Evolutionary conservation across 2,113 vertebrate genomes (phyloP), one percentile per base, ranked within the genome.

Genomic region (Deroptyus accipitrinus): DNA sequence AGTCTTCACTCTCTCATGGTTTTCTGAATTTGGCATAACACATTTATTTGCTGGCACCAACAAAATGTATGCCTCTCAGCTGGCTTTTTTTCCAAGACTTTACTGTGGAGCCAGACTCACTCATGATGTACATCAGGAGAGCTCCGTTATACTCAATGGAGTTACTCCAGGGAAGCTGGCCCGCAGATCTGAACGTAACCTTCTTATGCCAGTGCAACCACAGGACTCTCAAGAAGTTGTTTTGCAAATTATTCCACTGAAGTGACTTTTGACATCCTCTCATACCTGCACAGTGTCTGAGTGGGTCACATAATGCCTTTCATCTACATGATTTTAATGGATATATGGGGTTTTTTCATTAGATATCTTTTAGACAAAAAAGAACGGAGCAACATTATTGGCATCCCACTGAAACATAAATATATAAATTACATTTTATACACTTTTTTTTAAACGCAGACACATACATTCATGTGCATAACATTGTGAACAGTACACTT

Each of bases 371-470:
- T 62, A 95, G 88, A 96, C 89, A 94, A 83, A 92, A 86, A 86
- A 89, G 62, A 92, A 94, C 66, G 37, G 93, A 97, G 96, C 95
- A 91, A 97, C 75, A 93, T 96, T 81, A 96, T 86, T 90, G 70
- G 92, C 88, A 94, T 96, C 94, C 96, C 96, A 95, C 84, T 46
- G 94, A 96, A 96, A 97, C 95, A 97, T 96, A 97, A 97, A 97
- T 94, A 97, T 96, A 96, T 94, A 96, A 97, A 97, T 96, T 96
- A 96, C 95, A 96, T 83, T 96, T 97, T 95, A 93, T 95, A 97
- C 97, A 97, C 81, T 94, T 95, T 80, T 95, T 95, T 90, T 97
- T 92, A 94, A 97, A 98, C 94, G 91, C 96, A 97, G 96, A 97
- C 94, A 97, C 95, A 96, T 96, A 96, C 86, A 95, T 96, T 95